Evolutionary conservation across 2,113 vertebrate genomes (phyloP).

Genomic region (Burhinus bistriatus): DNA sequence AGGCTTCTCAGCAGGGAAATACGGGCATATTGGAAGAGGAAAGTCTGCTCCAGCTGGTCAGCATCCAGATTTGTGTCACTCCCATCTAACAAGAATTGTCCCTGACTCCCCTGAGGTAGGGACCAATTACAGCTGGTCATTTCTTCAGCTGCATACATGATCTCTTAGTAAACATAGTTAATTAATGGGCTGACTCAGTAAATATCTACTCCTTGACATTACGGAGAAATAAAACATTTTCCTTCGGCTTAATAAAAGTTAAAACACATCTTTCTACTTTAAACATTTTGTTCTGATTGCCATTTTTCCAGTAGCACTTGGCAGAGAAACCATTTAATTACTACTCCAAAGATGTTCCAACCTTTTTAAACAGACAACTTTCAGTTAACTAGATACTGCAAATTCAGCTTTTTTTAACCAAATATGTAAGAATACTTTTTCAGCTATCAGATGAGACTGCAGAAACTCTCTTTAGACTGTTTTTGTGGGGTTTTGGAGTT

Average conservation of each 20-base stretch:
- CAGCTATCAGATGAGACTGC: neutral
- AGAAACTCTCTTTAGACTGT: neutral
- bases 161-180: neutral
- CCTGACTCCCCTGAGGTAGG: neutral
- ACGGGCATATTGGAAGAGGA: neutral
- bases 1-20: constrained; percentile 29
- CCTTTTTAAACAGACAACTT: neutral
- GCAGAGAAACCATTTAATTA: neutral
- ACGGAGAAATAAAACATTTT: neutral
- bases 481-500: neutral
- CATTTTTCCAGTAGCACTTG: neutral
- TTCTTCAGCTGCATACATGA: neutral
- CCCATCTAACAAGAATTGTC: neutral
- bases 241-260: neutral
- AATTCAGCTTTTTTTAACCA: neutral
- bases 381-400: neutral
- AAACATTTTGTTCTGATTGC: neutral
- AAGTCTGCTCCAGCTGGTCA: neutral
- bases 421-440: neutral
- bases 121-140: constrained; percentile 7
- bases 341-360: neutral
- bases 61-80: neutral
- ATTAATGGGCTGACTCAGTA: neutral
- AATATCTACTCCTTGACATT: neutral
- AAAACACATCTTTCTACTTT: neutral